Base-by-base conservation (phyloP, 2,113 vertebrate species). In the Genyomyrus donnyi region DNA sequence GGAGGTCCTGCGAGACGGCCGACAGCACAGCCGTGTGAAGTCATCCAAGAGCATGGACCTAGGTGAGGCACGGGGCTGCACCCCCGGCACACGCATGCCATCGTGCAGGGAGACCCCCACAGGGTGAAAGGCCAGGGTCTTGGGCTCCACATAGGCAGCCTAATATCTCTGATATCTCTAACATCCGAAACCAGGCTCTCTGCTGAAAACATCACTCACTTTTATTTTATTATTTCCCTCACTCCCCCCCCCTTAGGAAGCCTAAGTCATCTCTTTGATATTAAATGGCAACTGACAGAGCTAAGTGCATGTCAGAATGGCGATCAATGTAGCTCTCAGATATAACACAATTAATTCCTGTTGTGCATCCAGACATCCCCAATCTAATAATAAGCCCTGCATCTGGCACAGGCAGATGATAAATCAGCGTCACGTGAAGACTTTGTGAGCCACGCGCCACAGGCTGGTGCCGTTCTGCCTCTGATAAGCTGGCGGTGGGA, bases 21-120 rank as follows among this genome's bases (percentile, higher is more conserved):
- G 39, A 19, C 89, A 85, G 50, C 94, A 96, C 94, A 96, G 97
- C 94, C 97, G 97, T 91, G 94, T 98, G 70, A 99, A 98, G 95
- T 95, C 97, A 84, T 99, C 97, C 1, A 99, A 98, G 94, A 99
- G 98, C 96, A 98, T 99, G 98, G 98, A 99, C 94, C 96, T 98
- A 87, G 98, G 98, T 98, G 97, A 97, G 97, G 4, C 19, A 50
- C 62, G 85, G 21, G 7, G 8, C 77, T 0, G 15, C 31, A 5
- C 46, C 52, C 7, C 35, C 0, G 27, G 9, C 66, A 93, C 91
- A 91, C 92, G 92, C 86, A 94, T 27, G 27, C 27, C 42, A 17
- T 88, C 6, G 1, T 39, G 31, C 70, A 17, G 27, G 5, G 31
- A 7, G 70, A 15, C 27, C 0, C 35, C 5, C 0, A 15, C 83